These are phyloP conservation scores for Mesorhabditis sp. DNA, from an alignment of 2,888 invertebrate species.

Conservation along the genomic window DNA sequence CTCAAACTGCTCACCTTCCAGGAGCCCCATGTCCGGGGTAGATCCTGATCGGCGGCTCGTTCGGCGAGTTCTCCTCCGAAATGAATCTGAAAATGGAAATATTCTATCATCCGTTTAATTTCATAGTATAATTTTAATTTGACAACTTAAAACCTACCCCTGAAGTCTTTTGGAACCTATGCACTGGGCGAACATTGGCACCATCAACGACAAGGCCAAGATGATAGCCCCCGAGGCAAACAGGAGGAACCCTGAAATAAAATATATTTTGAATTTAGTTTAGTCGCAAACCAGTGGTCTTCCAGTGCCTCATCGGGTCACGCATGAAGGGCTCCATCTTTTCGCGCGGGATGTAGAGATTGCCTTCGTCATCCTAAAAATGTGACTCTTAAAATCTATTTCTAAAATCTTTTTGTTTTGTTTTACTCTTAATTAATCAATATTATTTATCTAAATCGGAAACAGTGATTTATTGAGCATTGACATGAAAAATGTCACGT, in stretches of 20 bases:
- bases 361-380: slow-evolving; percentile 49
- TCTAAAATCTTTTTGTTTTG: too few species aligned
- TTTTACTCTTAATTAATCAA: too few species aligned
- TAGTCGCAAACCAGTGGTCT: slow-evolving; percentile 34
- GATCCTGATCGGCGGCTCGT: slow-evolving; percentile 55
- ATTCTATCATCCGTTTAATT: neutral
- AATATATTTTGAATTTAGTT: neutral
- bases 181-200: slow-evolving; percentile 51
- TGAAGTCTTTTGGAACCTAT: slow-evolving; percentile 43
- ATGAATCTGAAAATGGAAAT: slow-evolving; percentile 29
- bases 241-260: slow-evolving; percentile 43
- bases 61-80: slow-evolving; percentile 51
- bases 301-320: slow-evolving; percentile 55
- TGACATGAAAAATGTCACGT: too few species aligned
- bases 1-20: neutral
- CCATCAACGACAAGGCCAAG: slow-evolving; percentile 49
- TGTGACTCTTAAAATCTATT: neutral
- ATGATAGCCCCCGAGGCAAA: slow-evolving; percentile 52
- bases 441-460: too few species aligned
- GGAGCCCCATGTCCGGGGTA: slow-evolving; percentile 29
- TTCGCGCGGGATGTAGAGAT: slow-evolving; percentile 51
- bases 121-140: slow-evolving; percentile 1
- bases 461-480: too few species aligned
- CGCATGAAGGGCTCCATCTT: slow-evolving; percentile 42
- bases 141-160: slow-evolving; percentile 13